phyloP scores from a whole-genome alignment of 2,888 invertebrate species.

The Prosopocoilus inquinatus region DNA sequence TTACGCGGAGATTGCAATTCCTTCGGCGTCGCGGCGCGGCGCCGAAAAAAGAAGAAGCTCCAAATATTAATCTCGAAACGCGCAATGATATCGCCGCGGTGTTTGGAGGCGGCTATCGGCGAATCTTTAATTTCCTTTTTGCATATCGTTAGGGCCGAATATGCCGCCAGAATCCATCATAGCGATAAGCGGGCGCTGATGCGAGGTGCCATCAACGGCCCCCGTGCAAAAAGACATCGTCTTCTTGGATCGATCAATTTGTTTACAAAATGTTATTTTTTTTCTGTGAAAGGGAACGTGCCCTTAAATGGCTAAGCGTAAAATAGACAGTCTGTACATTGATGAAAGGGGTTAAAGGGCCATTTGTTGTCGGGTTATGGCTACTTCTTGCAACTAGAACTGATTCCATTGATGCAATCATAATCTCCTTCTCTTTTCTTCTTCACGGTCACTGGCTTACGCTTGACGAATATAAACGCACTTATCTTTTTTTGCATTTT shows the following conservation, averaged over 20 bases:
- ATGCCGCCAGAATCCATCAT: constrained; percentile 49
- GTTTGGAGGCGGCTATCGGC: constrained; percentile 42
- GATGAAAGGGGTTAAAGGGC: too few relatives aligned
- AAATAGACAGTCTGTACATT: too few relatives aligned
- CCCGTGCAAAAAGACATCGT: constrained; percentile 23
- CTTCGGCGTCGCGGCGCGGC: constrained; percentile 16
- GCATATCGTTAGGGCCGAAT: constrained; percentile 50
- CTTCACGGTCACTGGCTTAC: too few relatives aligned
- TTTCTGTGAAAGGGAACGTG: constrained; percentile 1
- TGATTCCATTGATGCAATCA: too few relatives aligned
- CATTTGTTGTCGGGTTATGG: too few relatives aligned
- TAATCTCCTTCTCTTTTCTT: too few relatives aligned
- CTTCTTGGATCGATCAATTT: constrained; percentile 33
- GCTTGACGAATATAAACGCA: too few relatives aligned
- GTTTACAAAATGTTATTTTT: constrained; percentile 12
- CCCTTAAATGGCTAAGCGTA: too few relatives aligned
- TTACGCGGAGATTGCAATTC: constrained; percentile 18
- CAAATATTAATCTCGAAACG: constrained; percentile 35
- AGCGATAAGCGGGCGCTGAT: constrained; percentile 46
- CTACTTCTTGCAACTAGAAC: too few relatives aligned
- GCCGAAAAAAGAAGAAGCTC: constrained; percentile 25
- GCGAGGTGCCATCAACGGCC: constrained; percentile 42
- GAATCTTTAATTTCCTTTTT: constrained; percentile 52
- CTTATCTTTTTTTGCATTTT: too few relatives aligned
- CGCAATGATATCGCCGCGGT: constrained; percentile 29